Evolutionary conservation across 1,140 invertebrate genomes (phyloP), one percentile per base, ranked within the genome.

Genomic region (Ceratosolen fusciceps): DNA sequence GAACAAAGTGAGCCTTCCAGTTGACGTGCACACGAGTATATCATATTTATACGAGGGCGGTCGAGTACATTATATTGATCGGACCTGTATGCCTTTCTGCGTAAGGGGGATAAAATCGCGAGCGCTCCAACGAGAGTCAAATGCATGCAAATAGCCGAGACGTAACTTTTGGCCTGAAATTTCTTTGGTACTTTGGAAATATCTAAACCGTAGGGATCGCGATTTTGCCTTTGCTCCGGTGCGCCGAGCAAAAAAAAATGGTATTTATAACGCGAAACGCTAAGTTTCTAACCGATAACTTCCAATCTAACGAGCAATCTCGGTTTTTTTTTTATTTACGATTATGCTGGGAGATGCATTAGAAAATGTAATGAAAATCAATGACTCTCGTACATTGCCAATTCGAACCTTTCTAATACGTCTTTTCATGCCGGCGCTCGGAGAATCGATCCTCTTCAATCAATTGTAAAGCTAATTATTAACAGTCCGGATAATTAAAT

Each of bases 151-250:
- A 58, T 68, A 39, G 29, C 47, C 47, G 56, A 14, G 21, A 26
- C 62, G 74, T 76, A 76, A 77, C 75, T 70, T 71, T 19, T 12
- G 37, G 68, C 39, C 37, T 26, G 67, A 21, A 47, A 77, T 77
- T 77, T 26, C 67, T 58, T 2, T 9, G 34, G 2, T 43, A 47
- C 37, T 65, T 34, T 21, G 26, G 60, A 60, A 71, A 71, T 77
- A 58, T 19, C 52, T 60, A 12, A 34, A 47, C 29, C 34, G n/a
- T 47, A 9, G 5, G 12, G 47, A 5, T 43, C 49, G 8, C 31
- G 37, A 60, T 31, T 52, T 34, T 24, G 24, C 9, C 26, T 10
- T 14, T 31, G 26, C 0, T 19, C 31, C 31, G 3, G 31, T 19
- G 26, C 4, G 9, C 26, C 21, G 16, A 29, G 12, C 8, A 47